These are phyloP conservation scores for Pteria penguin DNA, from an alignment of 2,888 invertebrate genomes.

Conservation along the genomic window DNA sequence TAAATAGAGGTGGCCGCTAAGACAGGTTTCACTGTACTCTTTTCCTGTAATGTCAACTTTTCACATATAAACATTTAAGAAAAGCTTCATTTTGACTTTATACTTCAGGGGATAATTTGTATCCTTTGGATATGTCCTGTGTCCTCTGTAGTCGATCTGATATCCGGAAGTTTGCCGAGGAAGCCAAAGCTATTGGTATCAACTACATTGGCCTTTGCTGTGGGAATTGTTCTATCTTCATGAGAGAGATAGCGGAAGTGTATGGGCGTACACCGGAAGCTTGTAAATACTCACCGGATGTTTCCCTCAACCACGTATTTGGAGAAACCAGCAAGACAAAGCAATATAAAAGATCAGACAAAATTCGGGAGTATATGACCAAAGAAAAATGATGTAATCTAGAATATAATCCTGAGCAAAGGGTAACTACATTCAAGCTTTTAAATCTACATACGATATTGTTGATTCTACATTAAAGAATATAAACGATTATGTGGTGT, in stretches of 20 bases:
- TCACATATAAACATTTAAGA: no score
- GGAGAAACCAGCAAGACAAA: conserved; percentile 27
- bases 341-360: background rate
- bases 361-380: conserved; percentile 21
- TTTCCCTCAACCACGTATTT: conserved; percentile 44
- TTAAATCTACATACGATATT: no score
- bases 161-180: conserved; percentile 64
- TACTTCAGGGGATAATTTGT: conserved; percentile 60
- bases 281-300: conserved; percentile 52
- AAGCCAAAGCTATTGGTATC: conserved; percentile 66
- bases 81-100: no score
- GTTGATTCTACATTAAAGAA: no score
- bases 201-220: conserved; percentile 76
- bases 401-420: no score
- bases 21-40: no score
- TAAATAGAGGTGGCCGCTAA: no score
- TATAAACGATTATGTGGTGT: no score
- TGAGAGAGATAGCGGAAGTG: conserved; percentile 66
- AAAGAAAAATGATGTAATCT: background rate
- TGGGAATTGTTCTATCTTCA: conserved; percentile 67
- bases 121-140: conserved; percentile 59
- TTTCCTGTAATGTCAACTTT: no score
- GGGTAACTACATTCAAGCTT: no score
- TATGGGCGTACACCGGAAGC: conserved; percentile 69
- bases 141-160: conserved; percentile 59